Evolutionary conservation across 1,140 invertebrate genomes (phyloP).

Genomic region (Centruroides vittatus): DNA sequence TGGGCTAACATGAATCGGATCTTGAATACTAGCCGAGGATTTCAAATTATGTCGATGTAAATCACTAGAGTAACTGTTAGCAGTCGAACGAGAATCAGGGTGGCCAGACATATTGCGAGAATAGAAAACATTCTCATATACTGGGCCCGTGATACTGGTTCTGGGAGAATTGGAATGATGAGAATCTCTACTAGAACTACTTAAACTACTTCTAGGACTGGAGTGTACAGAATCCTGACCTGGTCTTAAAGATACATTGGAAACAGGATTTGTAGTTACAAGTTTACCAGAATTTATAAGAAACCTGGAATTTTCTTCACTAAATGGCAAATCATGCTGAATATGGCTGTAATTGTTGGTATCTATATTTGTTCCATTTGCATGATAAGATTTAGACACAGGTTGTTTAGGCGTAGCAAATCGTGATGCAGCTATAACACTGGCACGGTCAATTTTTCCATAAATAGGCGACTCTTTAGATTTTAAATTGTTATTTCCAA

Average conservation of each 20-base stretch:
- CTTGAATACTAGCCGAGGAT: slow-evolving; percentile 26
- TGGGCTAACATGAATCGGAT: slow-evolving; percentile 38
- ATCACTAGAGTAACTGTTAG: too few relatives aligned
- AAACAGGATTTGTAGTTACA: too few relatives aligned
- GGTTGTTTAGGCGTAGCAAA: slow-evolving; percentile 57
- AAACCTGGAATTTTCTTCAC: too few relatives aligned
- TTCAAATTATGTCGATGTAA: too few relatives aligned
- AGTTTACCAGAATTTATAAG: too few relatives aligned
- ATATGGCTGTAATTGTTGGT: too few relatives aligned
- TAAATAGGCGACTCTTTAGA: slow-evolving; percentile 26
- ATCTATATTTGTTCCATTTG: background rate
- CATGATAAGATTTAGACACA: slow-evolving; percentile 23
- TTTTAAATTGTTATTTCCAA: slow-evolving; percentile 23
- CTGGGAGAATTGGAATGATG: slow-evolving; percentile 40
- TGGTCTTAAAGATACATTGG: slow-evolving; percentile 20
- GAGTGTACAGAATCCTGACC: slow-evolving; percentile 29
- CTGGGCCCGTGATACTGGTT: slow-evolving; percentile 36
- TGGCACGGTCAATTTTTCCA: slow-evolving; percentile 45
- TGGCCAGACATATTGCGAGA: too few relatives aligned
- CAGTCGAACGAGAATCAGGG: too few relatives aligned
- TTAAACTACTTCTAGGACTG: slow-evolving; percentile 40
- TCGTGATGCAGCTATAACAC: slow-evolving; percentile 53
- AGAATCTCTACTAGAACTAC: slow-evolving; percentile 43
- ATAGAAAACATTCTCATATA: slow-evolving; percentile 49
- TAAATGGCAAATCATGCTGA: too few relatives aligned